Evolutionary conservation across 2,888 invertebrate species (phyloP), one percentile per base, ranked within the genome.

Genomic region (Eupeodes luniger): DNA sequence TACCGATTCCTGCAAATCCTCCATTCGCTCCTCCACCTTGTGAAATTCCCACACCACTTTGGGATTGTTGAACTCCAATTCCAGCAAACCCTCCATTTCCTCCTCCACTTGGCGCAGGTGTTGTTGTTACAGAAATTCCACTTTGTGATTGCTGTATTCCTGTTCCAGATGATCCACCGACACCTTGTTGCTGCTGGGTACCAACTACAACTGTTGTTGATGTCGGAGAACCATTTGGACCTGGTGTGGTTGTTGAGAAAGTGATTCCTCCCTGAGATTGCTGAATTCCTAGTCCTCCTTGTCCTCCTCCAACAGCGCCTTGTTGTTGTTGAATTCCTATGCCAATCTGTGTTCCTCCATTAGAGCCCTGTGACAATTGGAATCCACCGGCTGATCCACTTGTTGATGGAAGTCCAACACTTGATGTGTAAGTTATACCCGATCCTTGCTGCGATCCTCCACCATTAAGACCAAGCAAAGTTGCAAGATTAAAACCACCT

Each of bases 311-410:
- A 10, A 62, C 36, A 14, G 40, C 62, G 11, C 40, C 40, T 16
- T 62, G 62, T 89, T 89, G 53, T 83, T 89, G 72, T 76, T 85
- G 55, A 64, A 53, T 36, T 47, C n/a, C 64, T n/a, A 27, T 61
- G 19, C 62, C 62, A 11, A 62, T 9, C 4, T 40, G 40, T 40
- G 40, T 40, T 40, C 40, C 40, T 7, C 40, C 40, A 40, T 5
- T 12, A 27, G 62, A 9, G 9, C 40, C 40, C 9, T 62, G 62
- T 90, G 90, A 61, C 79, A 87, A 69, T 76, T 85, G 59, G 61
- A 53, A 19, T 49, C 19, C 66, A 55, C 62, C 64, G 16, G 5
- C 40, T 62, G 59, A 14, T 61, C 67, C 40, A 59, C 62, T 12
- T 19, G 72, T 67, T 2, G 81, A 70, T 27, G 79, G 57, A 67